Base-by-base conservation (phyloP, 1,140 invertebrate genomes). In the Drosophila nasuta region DNA sequence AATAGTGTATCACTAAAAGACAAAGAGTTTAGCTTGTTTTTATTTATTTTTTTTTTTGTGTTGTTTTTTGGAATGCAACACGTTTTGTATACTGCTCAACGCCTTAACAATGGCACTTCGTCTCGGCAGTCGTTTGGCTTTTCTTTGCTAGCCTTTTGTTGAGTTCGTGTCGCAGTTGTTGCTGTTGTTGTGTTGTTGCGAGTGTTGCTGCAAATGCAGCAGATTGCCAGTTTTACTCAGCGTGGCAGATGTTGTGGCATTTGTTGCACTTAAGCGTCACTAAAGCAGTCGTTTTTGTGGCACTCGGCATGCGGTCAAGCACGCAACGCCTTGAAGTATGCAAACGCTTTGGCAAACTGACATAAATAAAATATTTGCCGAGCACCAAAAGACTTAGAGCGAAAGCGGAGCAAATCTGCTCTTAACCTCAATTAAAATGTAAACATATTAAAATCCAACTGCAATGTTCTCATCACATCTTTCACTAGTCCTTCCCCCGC, bases 391-490 rank as follows among this genome's bases (percentile, higher is more conserved):
- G 45, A 0, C 45, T 7, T 5, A 0, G 35, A 38, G 60, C 28
- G 15, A 30, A n/a, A 45, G 35, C 17, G 17, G 5, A 51, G 52
- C 69, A 81, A 88, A 88, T 89, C 85, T 83, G 70, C 77, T 74
- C 85, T 88, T 88, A 88, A 79, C 85, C 85, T 79, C 83, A 83
- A 89, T 88, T 89, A 85, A 85, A 81, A 89, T 83, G 79, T 81
- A 83, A 89, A 89, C 77, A 88, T 89, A 79, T 87, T 79, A 83
- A 88, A 78, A 74, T 80, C 72, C 64, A 71, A 72, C 48, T 68
- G 56, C 66, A 38, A 38, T 38, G n/a, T 49, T 30, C 20, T 25
- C 13, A 38, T 59, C 15, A 62, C 52, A 25, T 45, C 11, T 33
- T 5, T 8, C 33, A 33, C 33, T 3, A 2, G 20, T 51, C 38